Evolutionary conservation across 2,888 invertebrate genomes (phyloP).

Genomic region (Cryptosula pallasiana): DNA sequence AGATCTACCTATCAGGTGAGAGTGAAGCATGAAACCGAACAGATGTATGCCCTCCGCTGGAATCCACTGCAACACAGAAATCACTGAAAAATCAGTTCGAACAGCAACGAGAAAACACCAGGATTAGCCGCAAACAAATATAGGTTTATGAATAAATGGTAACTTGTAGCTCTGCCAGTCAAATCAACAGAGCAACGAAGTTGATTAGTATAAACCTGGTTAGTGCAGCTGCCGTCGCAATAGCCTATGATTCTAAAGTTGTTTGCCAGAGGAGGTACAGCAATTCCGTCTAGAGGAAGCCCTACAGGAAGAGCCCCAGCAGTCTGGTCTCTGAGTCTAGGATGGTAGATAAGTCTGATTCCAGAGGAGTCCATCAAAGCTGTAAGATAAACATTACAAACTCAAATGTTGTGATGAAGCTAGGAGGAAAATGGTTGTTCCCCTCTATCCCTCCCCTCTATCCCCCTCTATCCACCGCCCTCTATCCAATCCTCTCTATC

Average conservation of each 20-base stretch:
- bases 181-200: too few species aligned
- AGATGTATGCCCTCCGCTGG: constrained; percentile 25
- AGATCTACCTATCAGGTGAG: constrained; percentile 28
- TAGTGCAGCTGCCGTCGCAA: constrained; percentile 15
- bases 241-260: background rate
- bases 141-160: too few species aligned
- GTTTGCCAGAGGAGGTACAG: constrained; percentile 3
- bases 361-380: background rate
- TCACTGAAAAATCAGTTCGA: too few species aligned
- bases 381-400: background rate
- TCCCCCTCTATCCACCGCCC: too few species aligned
- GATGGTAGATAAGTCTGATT: background rate
- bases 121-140: too few species aligned
- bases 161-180: too few species aligned
- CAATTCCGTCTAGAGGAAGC: background rate
- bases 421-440: too few species aligned
- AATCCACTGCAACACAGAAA: constrained; percentile 17
- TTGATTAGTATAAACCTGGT: background rate
- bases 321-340: background rate
- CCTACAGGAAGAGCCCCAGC: constrained; percentile 24
- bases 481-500: too few species aligned
- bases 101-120: too few species aligned
- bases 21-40: constrained; percentile 27
- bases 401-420: too few species aligned
- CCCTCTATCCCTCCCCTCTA: too few species aligned